Evolutionary conservation across 2,797 vertebrate species (phyloP).

Genomic region (Neoniphon sammara): DNA sequence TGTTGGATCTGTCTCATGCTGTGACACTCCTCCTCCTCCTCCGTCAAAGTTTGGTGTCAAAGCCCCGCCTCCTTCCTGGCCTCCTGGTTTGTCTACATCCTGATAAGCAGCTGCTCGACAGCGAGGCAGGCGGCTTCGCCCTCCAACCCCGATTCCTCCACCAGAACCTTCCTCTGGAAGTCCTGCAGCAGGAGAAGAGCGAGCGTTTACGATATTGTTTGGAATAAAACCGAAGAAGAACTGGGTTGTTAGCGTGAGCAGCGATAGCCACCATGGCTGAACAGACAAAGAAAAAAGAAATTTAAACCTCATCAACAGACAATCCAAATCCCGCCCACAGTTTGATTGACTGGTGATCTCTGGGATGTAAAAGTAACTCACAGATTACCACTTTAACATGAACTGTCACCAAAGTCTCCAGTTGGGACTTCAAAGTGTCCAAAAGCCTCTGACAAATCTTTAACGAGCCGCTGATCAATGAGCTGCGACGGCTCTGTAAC

Average conservation of each 20-base stretch:
- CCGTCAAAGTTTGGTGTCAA: no score
- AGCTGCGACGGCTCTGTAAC: constrained; percentile 18
- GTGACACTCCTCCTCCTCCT: no score
- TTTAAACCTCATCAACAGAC: no score
- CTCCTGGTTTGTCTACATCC: constrained; percentile 57
- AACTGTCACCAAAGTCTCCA: not conserved
- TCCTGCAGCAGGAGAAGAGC: constrained; percentile 61
- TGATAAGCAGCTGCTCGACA: constrained; percentile 56
- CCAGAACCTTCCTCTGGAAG: constrained; percentile 78
- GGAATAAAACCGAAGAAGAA: no score
- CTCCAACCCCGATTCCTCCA: constrained; percentile 69
- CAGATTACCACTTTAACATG: not conserved
- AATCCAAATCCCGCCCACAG: no score
- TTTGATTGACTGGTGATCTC: no score
- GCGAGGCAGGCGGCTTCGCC: not conserved
- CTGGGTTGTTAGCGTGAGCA: no score
- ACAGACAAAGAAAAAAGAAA: no score
- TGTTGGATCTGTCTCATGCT: no score
- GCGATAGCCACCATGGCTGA: no score
- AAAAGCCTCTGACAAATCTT: constrained; percentile 3
- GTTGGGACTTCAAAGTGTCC: constrained; percentile 19
- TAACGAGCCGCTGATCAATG: constrained; percentile 10
- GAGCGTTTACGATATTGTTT: no score
- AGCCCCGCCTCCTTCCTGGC: not conserved
- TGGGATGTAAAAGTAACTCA: no score